Conservation (phyloP, 2,113 vertebrate genomes). For the Percopsis transmontana region DNA sequence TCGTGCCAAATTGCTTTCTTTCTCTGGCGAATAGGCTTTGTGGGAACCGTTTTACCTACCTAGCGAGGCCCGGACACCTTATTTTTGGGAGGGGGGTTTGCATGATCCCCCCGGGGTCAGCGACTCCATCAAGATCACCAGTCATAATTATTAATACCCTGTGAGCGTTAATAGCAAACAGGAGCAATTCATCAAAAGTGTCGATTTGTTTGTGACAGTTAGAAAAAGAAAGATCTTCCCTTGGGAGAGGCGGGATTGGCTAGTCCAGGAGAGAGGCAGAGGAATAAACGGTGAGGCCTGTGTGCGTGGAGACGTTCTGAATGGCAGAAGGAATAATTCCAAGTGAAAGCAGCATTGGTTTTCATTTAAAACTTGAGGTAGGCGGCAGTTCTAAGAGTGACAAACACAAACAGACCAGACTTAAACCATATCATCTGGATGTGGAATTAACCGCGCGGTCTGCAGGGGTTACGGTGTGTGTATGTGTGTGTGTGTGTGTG, state of each 20-base stretch:
- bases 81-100: conserved; percentile 14
- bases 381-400: too few species aligned
- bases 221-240: conserved; percentile 37
- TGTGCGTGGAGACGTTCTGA: neutral
- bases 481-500: conserved; percentile 35
- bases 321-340: too few species aligned
- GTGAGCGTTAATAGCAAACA: conserved; percentile 71
- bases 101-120: conserved; percentile 67
- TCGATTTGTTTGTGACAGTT: conserved; percentile 72
- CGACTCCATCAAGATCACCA: conserved; percentile 77
- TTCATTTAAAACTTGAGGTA: too few species aligned
- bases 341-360: too few species aligned
- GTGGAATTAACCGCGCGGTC: neutral
- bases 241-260: conserved; percentile 5
- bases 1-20: conserved; percentile 75
- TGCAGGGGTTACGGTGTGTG: conserved; percentile 25
- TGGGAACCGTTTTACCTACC: conserved; percentile 10
- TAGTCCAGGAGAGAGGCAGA: too few species aligned
- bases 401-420: too few species aligned
- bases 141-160: conserved; percentile 79
- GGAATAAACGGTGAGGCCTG: too few species aligned
- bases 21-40: conserved; percentile 27
- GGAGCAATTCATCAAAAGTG: conserved; percentile 77
- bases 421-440: too few species aligned
- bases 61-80: too few species aligned